Conservation (phyloP, 2,888 invertebrate genomes). For the Rotaria sp. region DNA sequence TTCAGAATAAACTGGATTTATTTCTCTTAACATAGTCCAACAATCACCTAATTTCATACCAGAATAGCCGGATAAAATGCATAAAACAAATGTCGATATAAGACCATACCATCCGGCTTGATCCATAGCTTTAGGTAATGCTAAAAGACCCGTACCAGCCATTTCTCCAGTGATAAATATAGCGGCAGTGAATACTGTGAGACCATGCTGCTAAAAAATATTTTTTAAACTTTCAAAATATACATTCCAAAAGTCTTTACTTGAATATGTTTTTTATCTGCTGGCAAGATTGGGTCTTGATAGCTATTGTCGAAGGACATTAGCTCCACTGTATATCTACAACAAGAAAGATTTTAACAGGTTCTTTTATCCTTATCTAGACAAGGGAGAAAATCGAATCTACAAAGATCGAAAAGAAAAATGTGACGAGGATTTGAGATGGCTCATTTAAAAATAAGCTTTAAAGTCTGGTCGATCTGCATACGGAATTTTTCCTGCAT, state of each 20-base stretch:
- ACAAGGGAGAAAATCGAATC: neutral
- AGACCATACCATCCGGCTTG: conserved; percentile 62
- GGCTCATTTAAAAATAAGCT: neutral
- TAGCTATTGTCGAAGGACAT: conserved; percentile 2
- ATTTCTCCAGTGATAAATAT: conserved; percentile 67
- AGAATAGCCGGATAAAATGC: conserved; percentile 67
- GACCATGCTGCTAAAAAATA: neutral
- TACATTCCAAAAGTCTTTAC: neutral
- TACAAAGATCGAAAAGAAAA: neutral
- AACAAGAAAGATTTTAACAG: neutral
- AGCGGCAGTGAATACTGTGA: conserved; percentile 58
- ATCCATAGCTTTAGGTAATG: conserved; percentile 64
- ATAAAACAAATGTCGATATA: conserved; percentile 61
- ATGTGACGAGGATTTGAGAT: neutral
- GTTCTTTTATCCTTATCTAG: neutral
- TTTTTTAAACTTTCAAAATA: too few species aligned
- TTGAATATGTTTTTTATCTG: neutral
- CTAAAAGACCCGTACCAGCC: conserved; percentile 68
- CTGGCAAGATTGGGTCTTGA: neutral
- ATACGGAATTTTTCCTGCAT: neutral
- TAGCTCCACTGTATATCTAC: neutral
- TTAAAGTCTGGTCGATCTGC: neutral
- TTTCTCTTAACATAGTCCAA: conserved; percentile 71
- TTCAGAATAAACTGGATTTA: conserved; percentile 60
- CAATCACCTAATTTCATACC: conserved; percentile 71